Evolutionary conservation across 2,888 invertebrate genomes (phyloP).

Genomic region (Patella caerulea): DNA sequence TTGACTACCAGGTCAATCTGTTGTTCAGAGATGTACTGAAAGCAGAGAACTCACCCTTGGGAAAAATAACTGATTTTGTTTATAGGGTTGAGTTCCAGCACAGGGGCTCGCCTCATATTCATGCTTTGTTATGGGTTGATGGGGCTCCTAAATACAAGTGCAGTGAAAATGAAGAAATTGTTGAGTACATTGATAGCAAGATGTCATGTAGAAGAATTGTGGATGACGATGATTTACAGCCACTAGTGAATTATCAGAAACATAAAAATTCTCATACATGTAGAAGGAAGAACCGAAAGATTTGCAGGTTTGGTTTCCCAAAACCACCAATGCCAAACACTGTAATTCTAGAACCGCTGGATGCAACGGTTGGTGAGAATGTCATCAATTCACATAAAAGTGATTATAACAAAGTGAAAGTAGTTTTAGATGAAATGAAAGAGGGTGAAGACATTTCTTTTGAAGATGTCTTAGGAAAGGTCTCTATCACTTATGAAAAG

Average conservation of each 20-base stretch:
- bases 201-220: conserved; percentile 31
- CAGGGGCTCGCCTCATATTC: conserved; percentile 48
- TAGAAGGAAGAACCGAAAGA: conserved; percentile 7
- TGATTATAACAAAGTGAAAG: not conserved
- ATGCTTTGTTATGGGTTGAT: conserved; percentile 42
- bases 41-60: conserved; percentile 32
- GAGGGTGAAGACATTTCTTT: no score
- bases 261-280: conserved; percentile 35
- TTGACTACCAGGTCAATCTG: conserved; percentile 41
- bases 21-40: conserved; percentile 33
- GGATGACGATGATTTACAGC: conserved; percentile 24
- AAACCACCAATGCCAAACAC: conserved; percentile 8
- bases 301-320: conserved; percentile 15
- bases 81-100: conserved; percentile 51
- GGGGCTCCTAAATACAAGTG: conserved; percentile 36
- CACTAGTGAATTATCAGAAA: conserved; percentile 23
- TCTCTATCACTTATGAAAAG: conserved; percentile 1
- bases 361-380: not conserved
- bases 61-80: conserved; percentile 38
- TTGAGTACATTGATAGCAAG: conserved; percentile 29
- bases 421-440: no score
- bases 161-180: conserved; percentile 29
- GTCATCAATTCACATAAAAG: no score
- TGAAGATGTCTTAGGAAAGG: not conserved
- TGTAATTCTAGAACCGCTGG: conserved; percentile 11